Base-by-base conservation (phyloP, 2,888 invertebrate genomes). In the Sinhomidia bicolor region DNA sequence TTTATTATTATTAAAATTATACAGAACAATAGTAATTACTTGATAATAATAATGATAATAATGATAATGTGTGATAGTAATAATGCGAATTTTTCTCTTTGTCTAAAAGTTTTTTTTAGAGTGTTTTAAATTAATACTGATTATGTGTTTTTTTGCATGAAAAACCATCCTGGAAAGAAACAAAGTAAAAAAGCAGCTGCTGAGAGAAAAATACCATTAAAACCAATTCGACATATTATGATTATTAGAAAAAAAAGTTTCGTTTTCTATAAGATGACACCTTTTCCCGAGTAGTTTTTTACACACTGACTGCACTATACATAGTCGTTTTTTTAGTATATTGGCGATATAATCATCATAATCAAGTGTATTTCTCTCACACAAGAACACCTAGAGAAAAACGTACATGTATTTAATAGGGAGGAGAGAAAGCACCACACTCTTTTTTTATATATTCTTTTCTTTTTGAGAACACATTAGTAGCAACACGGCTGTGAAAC, bases 261-360 rank as follows among this genome's bases (percentile, higher is more conserved):
- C 32, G 10, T 74, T 6, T 20, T n/a, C n/a, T n/a, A n/a, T 26
- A 68, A 41, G 41, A 36, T 32, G 83, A 82, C 89, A 89, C 89
- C 89, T 89, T 89, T 89, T 65, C 80, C 89, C 89, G 89, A 89
- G 89, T 89, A 89, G 85, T 89, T 87, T 86, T 74, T 86, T 47
- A 47, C 60, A 32, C 36, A 57, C 23, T 83, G 10, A 57, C 23
- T 83, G 10, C 14, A 51, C 76, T 78, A 32, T 51, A 12, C 71
- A 29, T 9, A 5, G 41, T 68, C 41, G 44, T 44, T 74, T 78
- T 36, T 57, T 68, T 32, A 12, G 29, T 57, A 17, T 57, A 78
- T 26, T 20, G 57, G 10, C 57, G 47, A 20, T 71, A 78, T 54
- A 17, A 78, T 78, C 78, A 78, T 78, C 57, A 78, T 78, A 32